phyloP scores from a whole-genome alignment of 2,113 vertebrate species.

The Chrysemys picta region DNA sequence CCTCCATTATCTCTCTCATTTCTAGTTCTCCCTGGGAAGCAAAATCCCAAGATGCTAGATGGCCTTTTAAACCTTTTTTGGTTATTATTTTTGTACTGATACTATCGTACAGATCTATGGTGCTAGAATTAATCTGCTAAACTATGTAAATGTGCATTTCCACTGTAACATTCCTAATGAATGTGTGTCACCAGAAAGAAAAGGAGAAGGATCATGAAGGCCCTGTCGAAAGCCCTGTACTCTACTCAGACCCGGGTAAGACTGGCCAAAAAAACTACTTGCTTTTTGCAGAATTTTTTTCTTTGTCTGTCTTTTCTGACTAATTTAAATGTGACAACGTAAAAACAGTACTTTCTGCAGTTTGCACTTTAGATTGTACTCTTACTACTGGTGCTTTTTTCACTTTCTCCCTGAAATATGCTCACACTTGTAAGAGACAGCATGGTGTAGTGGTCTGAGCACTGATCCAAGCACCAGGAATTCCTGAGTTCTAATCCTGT shows the following conservation, averaged over 20 bases:
- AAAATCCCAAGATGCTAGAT: background rate
- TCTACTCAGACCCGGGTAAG: constrained; percentile 15
- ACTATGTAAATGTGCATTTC: background rate
- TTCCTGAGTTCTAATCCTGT: background rate
- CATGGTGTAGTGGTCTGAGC: background rate
- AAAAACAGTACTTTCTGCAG: background rate
- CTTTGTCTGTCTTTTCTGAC: background rate
- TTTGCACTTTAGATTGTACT: background rate
- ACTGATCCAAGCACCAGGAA: background rate
- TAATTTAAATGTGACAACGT: background rate
- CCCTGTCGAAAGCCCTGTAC: background rate
- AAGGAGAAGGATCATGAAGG: background rate
- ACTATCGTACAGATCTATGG: background rate
- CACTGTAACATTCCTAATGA: background rate
- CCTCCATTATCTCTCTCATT: background rate
- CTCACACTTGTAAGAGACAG: background rate
- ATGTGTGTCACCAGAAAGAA: constrained; percentile 53
- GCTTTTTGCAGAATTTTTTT: background rate
- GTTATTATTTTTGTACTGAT: background rate
- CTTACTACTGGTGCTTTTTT: background rate
- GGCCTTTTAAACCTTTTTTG: background rate
- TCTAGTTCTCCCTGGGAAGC: background rate
- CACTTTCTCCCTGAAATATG: background rate
- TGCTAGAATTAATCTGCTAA: background rate
- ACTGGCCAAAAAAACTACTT: background rate